Base-by-base conservation (phyloP, 2,888 invertebrate species). In the Listrodromus nycthemerus region DNA sequence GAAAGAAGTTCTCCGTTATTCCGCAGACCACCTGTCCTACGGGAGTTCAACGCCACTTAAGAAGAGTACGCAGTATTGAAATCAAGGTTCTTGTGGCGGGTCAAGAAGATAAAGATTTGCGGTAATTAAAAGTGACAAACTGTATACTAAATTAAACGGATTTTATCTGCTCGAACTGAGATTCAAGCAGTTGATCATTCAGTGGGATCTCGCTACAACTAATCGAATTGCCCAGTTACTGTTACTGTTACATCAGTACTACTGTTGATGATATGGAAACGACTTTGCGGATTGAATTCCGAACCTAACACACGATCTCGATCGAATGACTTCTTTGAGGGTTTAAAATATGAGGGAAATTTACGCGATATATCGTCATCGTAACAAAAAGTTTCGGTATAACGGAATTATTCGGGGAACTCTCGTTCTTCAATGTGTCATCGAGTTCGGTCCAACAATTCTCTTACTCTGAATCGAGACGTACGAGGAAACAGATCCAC, bases 381-480 rank as follows among this genome's bases (percentile, higher is more conserved):
- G 78, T 50, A 50, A n/a, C 24, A 37, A n/a, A 13, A 66, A 52
- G 73, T 63, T n/a, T 45, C 52, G 78, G 74, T 45, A 69, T 74
- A 74, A 73, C 63, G 61, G 82, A 79, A 82, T 74, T 55, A 69
- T 69, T 67, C 74, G 58, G 41, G 16, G 69, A 63, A 69, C 69
- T 52, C 67, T 63, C 52, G 71, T 58, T 82, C 16, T 69, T 74
- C 33, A 45, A 63, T 41, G 74, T 82, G 61, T 74, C 74, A 78
- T 82, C 78, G 69, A 82, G 78, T 82, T 78, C 74, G 82, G 82
- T 82, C 78, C 63, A 79, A 82, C 78, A 77, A 82, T 78, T 78
- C 78, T 78, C 78, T 73, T 52, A 27, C 41, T 50, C 50, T 27
- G 63, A 78, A 33, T 69, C 65, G 74, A 63, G 82, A 52, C 69